Percentiles rank a stretch among this genome's conserved stretches.
Conservation (phyloP, 2,888 invertebrate species). For the Ptilodon capucinus region DNA sequence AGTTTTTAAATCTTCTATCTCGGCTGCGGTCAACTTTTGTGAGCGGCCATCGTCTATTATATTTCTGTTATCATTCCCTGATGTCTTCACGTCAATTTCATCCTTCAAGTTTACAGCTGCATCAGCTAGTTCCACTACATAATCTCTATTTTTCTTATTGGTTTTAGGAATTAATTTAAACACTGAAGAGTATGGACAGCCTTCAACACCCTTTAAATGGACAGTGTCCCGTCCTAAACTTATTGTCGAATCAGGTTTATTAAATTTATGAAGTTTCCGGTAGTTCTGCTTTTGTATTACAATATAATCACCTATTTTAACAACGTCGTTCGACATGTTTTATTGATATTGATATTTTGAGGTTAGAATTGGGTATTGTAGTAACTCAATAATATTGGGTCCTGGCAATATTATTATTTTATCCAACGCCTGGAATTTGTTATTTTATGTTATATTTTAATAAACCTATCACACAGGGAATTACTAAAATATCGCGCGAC, state of each 20-base stretch:
- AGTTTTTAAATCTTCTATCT: constrained; percentile 90
- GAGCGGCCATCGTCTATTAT: constrained; percentile 90
- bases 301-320: constrained; percentile 87
- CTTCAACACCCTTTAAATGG: constrained; percentile 85
- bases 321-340: constrained; percentile 47
- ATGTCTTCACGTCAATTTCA: constrained; percentile 84
- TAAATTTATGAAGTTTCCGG: constrained; percentile 89
- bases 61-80: constrained; percentile 92
- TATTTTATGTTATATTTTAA: no score
- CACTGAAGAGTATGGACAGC: constrained; percentile 87
- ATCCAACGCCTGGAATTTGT: no score
- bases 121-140: constrained; percentile 78
- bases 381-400: no score
- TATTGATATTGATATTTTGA: not conserved
- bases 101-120: constrained; percentile 75
- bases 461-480: no score
- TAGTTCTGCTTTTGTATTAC: constrained; percentile 90
- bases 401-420: no score
- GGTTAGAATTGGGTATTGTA: no score
- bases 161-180: constrained; percentile 88
- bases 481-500: no score
- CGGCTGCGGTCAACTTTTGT: constrained; percentile 91
- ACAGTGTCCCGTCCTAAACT: constrained; percentile 87
- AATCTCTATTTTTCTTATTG: constrained; percentile 80
- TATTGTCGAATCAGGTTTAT: constrained; percentile 83